Conservation (phyloP, 23 tunicate species). For the Clavelina lepadiformis region DNA sequence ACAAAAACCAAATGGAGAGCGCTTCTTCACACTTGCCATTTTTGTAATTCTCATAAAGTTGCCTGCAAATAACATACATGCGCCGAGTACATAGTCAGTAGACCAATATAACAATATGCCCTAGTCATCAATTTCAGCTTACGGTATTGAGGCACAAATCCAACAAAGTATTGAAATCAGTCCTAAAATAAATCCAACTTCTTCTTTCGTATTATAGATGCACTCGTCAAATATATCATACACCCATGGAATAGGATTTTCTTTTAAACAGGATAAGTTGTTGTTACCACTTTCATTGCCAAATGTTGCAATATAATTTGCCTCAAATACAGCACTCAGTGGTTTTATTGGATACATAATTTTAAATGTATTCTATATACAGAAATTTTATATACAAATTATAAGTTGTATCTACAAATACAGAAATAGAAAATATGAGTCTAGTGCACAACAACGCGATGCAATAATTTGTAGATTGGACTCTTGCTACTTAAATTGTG, state of each 20-base stretch:
- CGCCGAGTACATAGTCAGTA: background rate
- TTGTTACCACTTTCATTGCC: background rate
- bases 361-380: background rate
- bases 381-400: too few species aligned
- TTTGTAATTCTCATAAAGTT: constrained; percentile 79
- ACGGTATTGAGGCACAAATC: constrained; percentile 90
- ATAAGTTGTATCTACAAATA: too few species aligned
- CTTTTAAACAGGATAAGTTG: constrained; percentile 26
- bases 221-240: constrained; percentile 73
- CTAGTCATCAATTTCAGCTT: constrained; percentile 34
- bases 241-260: constrained; percentile 65
- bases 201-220: constrained; percentile 61
- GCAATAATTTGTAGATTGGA: too few species aligned
- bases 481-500: too few species aligned
- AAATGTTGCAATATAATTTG: background rate
- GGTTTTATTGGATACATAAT: constrained; percentile 4
- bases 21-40: constrained; percentile 85
- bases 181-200: constrained; percentile 81
- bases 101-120: too few species aligned
- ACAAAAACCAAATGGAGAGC: constrained; percentile 67
- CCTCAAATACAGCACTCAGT: background rate
- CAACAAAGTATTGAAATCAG: constrained; percentile 86
- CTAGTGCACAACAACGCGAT: too few species aligned
- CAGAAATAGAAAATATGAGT: too few species aligned
- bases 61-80: constrained; percentile 37